A percentile compares a stretch with the other conserved stretches of the same genome.
Evolutionary conservation across 2,888 invertebrate genomes (phyloP).

Genomic region (Lepidocyrtoides sp.): DNA sequence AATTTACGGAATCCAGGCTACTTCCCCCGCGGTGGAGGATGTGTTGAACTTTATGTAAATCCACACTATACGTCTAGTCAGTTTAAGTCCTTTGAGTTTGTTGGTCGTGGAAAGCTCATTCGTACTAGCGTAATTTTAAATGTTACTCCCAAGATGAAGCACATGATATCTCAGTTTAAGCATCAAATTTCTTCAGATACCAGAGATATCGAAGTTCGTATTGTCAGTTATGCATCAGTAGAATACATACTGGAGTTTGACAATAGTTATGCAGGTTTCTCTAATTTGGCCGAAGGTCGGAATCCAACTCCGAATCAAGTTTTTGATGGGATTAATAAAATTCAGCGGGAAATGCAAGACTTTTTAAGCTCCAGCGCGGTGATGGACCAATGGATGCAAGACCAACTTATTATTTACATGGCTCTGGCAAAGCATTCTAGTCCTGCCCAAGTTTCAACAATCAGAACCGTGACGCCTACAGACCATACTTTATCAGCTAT

Average conservation of each 20-base stretch:
- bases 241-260: conserved; percentile 82
- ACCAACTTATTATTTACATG: conserved; percentile 84
- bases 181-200: conserved; percentile 67
- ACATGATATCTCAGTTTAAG: conserved; percentile 68
- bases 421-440: conserved; percentile 78
- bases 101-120: conserved; percentile 73
- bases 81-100: conserved; percentile 74
- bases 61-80: conserved; percentile 46
- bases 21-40: conserved; percentile 83
- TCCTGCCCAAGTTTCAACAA: conserved; percentile 57
- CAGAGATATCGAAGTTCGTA: conserved; percentile 78
- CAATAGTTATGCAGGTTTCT: conserved; percentile 81
- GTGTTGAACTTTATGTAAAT: conserved; percentile 79
- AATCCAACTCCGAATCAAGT: conserved; percentile 80
- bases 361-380: conserved; percentile 77
- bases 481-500: conserved; percentile 83
- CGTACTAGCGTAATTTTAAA: conserved; percentile 78
- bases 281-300: conserved; percentile 78
- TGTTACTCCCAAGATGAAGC: conserved; percentile 79
- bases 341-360: conserved; percentile 70
- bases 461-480: conserved; percentile 68
- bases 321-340: conserved; percentile 73
- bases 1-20: conserved; percentile 78
- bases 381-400: conserved; percentile 83
- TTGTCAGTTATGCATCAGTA: conserved; percentile 80